phyloP scores from a whole-genome alignment of 2,113 vertebrate species.

The Pedetes capensis region DNA sequence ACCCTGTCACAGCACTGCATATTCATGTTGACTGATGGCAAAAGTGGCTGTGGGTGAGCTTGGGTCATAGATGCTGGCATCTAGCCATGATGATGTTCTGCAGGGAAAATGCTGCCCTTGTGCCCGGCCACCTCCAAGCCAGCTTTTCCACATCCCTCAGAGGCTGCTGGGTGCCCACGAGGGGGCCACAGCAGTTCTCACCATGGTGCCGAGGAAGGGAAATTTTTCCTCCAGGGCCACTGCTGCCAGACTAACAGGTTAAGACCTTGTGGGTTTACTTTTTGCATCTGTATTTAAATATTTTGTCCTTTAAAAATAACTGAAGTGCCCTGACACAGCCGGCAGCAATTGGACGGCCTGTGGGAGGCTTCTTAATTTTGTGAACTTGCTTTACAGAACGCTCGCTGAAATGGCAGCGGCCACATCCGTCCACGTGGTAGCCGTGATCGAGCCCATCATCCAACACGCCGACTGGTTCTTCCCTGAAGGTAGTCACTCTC shows the following conservation, averaged over 20 bases:
- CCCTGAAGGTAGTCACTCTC: conserved; percentile 88
- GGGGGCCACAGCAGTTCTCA: rapidly evolving
- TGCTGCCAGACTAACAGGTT: neutral
- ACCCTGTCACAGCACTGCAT: neutral
- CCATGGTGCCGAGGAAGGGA: neutral
- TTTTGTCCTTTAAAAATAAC: neutral
- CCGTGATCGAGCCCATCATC: conserved; percentile 97
- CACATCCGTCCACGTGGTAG: conserved; percentile 96
- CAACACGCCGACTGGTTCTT: conserved; percentile 99
- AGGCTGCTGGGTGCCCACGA: too few relatives aligned
- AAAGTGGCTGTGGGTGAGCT: too few relatives aligned
- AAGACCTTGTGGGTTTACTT: neutral
- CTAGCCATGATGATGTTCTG: rapidly evolving
- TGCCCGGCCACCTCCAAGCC: neutral
- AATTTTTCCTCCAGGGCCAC: neutral
- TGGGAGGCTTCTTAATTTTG: neutral
- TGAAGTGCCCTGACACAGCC: neutral
- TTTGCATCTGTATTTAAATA: neutral
- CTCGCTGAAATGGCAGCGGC: conserved; percentile 98
- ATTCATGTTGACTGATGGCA: neutral
- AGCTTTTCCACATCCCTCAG: too few relatives aligned
- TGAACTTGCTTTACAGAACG: conserved; percentile 82
- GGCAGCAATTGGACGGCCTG: neutral
- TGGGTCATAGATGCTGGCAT: neutral
- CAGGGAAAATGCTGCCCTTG: neutral